These are phyloP conservation scores for Astyanax mexicanus DNA, from an alignment of 2,797 vertebrate genomes.

Conservation along the genomic window DNA sequence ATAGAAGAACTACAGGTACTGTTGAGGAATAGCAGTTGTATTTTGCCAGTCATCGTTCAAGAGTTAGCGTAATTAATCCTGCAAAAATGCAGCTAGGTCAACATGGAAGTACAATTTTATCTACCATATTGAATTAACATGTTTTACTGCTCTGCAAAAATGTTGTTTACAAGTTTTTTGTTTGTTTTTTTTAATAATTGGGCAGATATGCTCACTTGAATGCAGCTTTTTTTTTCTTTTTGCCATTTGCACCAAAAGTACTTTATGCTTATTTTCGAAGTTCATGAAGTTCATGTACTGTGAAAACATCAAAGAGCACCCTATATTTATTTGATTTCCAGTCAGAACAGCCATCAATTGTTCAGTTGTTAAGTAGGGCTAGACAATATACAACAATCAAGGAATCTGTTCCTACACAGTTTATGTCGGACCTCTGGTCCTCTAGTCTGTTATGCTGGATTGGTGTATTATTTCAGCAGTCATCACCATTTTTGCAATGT, in stretches of 20 bases:
- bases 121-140: conserved; percentile 12
- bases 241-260: conserved; percentile 46
- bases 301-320: too few relatives aligned
- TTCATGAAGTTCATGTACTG: too few relatives aligned
- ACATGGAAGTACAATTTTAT: background rate
- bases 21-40: background rate
- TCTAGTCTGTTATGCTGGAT: too few relatives aligned
- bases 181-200: background rate
- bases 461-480: too few relatives aligned
- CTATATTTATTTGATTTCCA: background rate
- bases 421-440: too few relatives aligned
- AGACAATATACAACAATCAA: too few relatives aligned
- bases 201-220: background rate
- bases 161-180: conserved; percentile 25
- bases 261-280: conserved; percentile 21
- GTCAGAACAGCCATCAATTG: too few relatives aligned
- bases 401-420: too few relatives aligned
- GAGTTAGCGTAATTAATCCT: background rate
- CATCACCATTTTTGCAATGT: too few relatives aligned
- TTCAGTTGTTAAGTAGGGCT: too few relatives aligned
- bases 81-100: conserved; percentile 8
- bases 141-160: background rate
- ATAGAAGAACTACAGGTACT: background rate
- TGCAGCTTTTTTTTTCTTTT: conserved; percentile 35
- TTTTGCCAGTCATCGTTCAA: background rate